These are phyloP conservation scores for Neopipo cinnamomea DNA, from an alignment of 2,113 vertebrate species.

Conservation along the genomic window DNA sequence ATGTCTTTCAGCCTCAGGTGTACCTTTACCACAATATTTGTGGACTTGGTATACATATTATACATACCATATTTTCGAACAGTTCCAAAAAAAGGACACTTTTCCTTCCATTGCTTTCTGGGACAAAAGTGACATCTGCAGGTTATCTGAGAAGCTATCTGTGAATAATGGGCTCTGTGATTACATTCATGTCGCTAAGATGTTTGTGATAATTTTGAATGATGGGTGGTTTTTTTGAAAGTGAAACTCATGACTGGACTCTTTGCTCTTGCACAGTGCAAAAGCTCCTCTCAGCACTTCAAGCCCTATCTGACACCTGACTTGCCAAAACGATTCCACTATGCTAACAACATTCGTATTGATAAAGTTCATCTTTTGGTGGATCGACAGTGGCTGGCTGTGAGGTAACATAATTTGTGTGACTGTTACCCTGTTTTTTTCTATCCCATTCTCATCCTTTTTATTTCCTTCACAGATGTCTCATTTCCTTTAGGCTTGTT, in stretches of 20 bases:
- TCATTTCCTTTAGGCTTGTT: background rate
- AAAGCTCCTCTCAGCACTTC: constrained; percentile 81
- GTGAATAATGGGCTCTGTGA: background rate
- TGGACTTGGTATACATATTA: background rate
- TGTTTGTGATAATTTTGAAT: background rate
- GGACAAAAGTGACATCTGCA: background rate
- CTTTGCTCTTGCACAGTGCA: constrained; percentile 79
- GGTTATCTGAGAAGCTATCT: background rate
- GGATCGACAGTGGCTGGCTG: constrained; percentile 86
- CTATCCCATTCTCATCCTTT: background rate
- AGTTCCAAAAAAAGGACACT: accelerated
- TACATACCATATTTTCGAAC: background rate
- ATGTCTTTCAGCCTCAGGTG: background rate
- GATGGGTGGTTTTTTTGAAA: background rate
- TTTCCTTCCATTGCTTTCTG: background rate
- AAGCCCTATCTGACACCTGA: constrained; percentile 88
- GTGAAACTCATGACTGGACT: background rate
- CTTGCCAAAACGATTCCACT: constrained; percentile 93
- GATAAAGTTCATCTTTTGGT: constrained; percentile 89
- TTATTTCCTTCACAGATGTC: background rate
- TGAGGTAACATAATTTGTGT: constrained; percentile 71
- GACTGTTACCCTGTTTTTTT: background rate
- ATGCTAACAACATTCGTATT: constrained; percentile 87
- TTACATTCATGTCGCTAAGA: background rate
- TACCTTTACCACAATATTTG: background rate